Base-by-base conservation (phyloP, 2,888 invertebrate species). In the Caenorhabditis sulstoni region DNA sequence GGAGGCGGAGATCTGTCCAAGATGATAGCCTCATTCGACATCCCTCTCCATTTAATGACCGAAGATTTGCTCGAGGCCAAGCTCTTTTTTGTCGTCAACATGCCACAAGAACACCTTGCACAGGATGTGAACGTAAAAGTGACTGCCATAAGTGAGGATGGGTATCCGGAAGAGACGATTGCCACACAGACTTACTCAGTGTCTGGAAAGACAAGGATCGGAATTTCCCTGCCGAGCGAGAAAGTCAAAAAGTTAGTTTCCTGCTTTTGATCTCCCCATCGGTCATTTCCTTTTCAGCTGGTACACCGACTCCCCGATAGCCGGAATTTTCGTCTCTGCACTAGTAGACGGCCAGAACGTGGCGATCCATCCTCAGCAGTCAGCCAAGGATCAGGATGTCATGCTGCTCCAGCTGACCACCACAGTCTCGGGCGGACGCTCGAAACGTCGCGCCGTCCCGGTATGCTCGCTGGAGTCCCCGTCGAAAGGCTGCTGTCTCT, bases 401-500 rank as follows among this genome's bases (percentile, higher is more conserved):
- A 87, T 88, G n/a, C 85, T 74, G 82, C 50, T 89, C 53, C 85
- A 87, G 52, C 22, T 87, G 44, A 77, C 82, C 16, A 52, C 49
- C 79, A n/a, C 65, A 49, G n/a, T 8, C 16, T 0, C 58, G 57
- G 9, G 57, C 62, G 7, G 18, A 1, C 11, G 29, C 7, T 29
- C 29, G 29, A 29, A 29, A 29, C 29, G 29, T 3, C 3, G 7
- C 4, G 59, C 66, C 5, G 67, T 87, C 39, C 78, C 80, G 14
- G 67, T 80, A 20, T 73, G 84, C 76, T 50, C 86, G 81, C 65
- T 84, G 86, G 35, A 41, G 0, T 22, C 55, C 0, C 64, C 58
- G 7, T 44, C 49, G 1, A n/a, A 18, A 20, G 86, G 90, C 53
- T 98, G 98, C 92, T 98, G 98, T 90, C 94, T 97, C 4, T 96